Evolutionary conservation across 2,113 vertebrate genomes (phyloP).

Genomic region (Ammodramus savannarum): DNA sequence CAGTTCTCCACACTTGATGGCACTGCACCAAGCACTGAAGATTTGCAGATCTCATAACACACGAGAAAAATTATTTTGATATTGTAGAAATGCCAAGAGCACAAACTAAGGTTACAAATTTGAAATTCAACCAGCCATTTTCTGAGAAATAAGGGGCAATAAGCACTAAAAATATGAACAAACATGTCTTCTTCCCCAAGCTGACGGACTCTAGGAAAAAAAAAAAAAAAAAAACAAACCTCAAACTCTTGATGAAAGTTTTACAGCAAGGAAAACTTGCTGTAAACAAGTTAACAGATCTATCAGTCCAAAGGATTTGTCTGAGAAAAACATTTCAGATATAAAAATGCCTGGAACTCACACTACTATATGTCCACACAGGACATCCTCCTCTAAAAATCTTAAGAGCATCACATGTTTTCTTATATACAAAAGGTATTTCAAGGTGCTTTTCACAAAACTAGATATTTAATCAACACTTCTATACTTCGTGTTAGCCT

Average conservation of each 20-base stretch:
- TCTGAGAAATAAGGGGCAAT: not conserved
- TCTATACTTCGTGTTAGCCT: not conserved
- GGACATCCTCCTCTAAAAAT: not conserved
- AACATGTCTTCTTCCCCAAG: not conserved
- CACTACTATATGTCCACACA: not conserved
- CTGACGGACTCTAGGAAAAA: not conserved
- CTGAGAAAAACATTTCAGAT: not conserved
- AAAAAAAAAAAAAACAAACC: not conserved
- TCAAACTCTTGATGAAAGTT: not conserved
- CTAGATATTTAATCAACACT: not conserved
- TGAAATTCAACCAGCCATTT: not conserved
- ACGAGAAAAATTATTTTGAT: not conserved
- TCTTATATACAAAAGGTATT: not conserved
- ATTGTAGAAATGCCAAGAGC: not conserved
- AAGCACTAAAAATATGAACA: not conserved
- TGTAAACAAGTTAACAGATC: not conserved
- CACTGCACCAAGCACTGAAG: not conserved
- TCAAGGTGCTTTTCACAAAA: not conserved
- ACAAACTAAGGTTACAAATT: not conserved
- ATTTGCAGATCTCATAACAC: not conserved
- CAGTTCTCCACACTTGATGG: not conserved
- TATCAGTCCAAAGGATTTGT: not conserved
- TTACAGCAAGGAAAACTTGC: not conserved
- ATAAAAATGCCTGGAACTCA: not conserved
- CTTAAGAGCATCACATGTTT: not conserved